Evolutionary conservation across 2,113 vertebrate species (phyloP).

Genomic region (Hemibates koningsi): DNA sequence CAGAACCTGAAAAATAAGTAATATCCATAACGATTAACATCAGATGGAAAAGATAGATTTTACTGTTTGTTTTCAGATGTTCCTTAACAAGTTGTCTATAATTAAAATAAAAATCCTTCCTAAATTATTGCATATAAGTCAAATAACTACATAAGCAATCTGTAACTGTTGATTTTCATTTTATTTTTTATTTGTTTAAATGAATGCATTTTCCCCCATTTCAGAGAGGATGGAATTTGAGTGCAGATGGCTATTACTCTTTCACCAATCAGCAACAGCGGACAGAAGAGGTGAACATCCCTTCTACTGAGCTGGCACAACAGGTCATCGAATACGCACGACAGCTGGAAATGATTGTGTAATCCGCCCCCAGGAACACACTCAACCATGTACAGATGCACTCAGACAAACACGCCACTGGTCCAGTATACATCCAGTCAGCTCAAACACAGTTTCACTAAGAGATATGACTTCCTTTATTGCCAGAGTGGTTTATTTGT

Average conservation of each 20-base stretch:
- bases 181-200: background rate
- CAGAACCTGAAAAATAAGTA: background rate
- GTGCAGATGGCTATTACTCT: constrained; percentile 80
- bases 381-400: constrained; percentile 32
- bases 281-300: constrained; percentile 86
- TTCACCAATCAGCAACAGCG: constrained; percentile 87
- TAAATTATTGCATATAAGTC: background rate
- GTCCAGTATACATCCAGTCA: background rate
- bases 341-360: constrained; percentile 95
- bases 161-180: background rate
- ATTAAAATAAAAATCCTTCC: background rate
- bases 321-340: constrained; percentile 92
- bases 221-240: constrained; percentile 86
- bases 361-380: constrained; percentile 46
- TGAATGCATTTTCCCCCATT: background rate
- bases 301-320: constrained; percentile 85
- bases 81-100: background rate
- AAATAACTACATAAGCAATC: background rate
- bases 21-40: background rate
- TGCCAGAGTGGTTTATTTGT: background rate
- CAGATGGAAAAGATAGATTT: background rate
- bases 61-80: background rate
- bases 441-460: background rate
- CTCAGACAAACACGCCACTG: background rate
- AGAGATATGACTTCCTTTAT: constrained; percentile 5